Evolutionary conservation across 1,140 invertebrate species (phyloP).

Genomic region (Drosophila punjabiensis): DNA sequence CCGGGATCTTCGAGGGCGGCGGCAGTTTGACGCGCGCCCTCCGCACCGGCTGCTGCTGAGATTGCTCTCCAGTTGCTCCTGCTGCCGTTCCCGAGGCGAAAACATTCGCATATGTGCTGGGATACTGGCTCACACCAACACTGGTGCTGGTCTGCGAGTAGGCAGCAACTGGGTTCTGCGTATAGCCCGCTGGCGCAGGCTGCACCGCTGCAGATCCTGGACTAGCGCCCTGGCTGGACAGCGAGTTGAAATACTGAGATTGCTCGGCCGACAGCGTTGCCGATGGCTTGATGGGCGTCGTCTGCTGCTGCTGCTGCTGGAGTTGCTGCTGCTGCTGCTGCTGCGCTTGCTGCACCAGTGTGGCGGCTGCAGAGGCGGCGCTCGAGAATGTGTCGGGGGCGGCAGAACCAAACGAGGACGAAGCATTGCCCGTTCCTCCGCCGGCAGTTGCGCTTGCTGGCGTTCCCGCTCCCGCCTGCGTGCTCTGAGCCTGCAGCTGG

Average conservation of each 20-base stretch:
- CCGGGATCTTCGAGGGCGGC: conserved; percentile 97
- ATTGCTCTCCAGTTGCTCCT: conserved; percentile 71
- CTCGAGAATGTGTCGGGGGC: conserved; percentile 77
- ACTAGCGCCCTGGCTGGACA: conserved; percentile 74
- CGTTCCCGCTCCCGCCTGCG: conserved; percentile 51
- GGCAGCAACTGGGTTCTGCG: conserved; percentile 39
- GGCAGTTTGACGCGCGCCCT: conserved; percentile 92
- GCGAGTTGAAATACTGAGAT: conserved; percentile 86
- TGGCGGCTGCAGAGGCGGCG: conserved; percentile 77
- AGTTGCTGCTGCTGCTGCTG: conserved; percentile 69
- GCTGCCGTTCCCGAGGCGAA: conserved; percentile 67
- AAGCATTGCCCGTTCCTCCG: conserved; percentile 25
- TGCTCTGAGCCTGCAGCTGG: conserved; percentile 59
- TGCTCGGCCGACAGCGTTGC: conserved; percentile 83
- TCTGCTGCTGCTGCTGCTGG: conserved; percentile 57
- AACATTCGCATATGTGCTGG: conserved; percentile 76
- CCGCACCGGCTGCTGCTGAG: conserved; percentile 88
- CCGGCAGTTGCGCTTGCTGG: conserved; percentile 11
- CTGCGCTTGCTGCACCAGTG: conserved; percentile 76
- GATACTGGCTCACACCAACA: conserved; percentile 50
- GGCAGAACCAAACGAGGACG: conserved; percentile 57
- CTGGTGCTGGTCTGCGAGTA: conserved; percentile 44
- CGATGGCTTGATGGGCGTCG: conserved; percentile 77
- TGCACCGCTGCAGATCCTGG: conserved; percentile 57
- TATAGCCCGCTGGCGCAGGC: conserved; percentile 42